Evolutionary conservation across 30 jellyfish, hydroid and myxozoan genomes (phyloP).

Genomic region (Cassiopea andromeda): DNA sequence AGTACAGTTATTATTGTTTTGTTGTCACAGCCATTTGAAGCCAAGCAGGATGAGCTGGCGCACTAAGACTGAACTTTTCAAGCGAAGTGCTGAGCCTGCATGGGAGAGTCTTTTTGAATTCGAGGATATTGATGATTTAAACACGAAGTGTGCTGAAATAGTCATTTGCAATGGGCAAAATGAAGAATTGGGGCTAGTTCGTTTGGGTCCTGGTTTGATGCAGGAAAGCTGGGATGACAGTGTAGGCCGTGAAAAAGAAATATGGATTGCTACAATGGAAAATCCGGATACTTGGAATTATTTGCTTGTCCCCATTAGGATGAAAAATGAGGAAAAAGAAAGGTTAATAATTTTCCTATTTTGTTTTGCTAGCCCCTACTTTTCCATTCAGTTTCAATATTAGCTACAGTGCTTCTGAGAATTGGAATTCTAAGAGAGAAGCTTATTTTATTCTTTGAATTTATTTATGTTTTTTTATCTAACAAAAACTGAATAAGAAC

Average conservation of each 20-base stretch:
- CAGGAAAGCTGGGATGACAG: slow-evolving; percentile 89
- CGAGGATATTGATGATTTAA: slow-evolving; percentile 63
- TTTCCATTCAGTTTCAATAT: no score
- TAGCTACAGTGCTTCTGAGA: no score
- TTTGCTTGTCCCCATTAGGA: slow-evolving; percentile 76
- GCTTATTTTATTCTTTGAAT: no score
- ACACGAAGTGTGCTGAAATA: slow-evolving; percentile 70
- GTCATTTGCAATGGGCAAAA: slow-evolving; percentile 55
- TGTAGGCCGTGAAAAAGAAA: slow-evolving; percentile 81
- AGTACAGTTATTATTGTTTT: background rate
- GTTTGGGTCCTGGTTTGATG: slow-evolving; percentile 87
- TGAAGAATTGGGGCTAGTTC: slow-evolving; percentile 77
- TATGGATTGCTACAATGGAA: slow-evolving; percentile 87
- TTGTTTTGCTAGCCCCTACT: no score
- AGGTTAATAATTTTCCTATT: no score
- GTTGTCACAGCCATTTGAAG: slow-evolving; percentile 54
- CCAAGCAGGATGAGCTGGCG: slow-evolving; percentile 72
- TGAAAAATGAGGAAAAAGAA: slow-evolving; percentile 2
- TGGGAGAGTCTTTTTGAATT: slow-evolving; percentile 83
- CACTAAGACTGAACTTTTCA: slow-evolving; percentile 71
- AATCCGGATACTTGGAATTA: slow-evolving; percentile 81
- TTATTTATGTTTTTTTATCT: no score
- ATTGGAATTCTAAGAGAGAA: no score
- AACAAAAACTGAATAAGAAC: no score
- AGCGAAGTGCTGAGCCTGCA: slow-evolving; percentile 82